phyloP scores from a whole-genome alignment of 1,140 invertebrate genomes.

The Calosoma granatense region DNA sequence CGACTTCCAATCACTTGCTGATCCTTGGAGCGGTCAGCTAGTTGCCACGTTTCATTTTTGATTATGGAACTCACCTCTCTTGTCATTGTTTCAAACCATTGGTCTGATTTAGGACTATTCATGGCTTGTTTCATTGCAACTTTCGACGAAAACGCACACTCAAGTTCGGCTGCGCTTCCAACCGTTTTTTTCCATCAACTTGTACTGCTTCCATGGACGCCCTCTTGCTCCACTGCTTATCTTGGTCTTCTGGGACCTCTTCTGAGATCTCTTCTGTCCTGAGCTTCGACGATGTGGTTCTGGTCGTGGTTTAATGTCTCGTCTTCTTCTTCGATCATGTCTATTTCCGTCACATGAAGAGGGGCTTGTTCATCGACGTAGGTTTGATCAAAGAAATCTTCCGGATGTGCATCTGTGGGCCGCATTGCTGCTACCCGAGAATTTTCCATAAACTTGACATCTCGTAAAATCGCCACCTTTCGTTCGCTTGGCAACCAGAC shows the following conservation, averaged over 20 bases:
- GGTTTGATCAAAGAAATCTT: not conserved
- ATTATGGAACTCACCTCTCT: slow-evolving; percentile 16
- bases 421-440: slow-evolving; percentile 12
- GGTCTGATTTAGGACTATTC: slow-evolving; percentile 10
- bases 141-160: slow-evolving; percentile 8
- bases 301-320: not conserved
- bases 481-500: slow-evolving; percentile 22
- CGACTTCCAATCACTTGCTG: slow-evolving; percentile 18
- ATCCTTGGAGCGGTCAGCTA: slow-evolving; percentile 11
- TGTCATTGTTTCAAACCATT: slow-evolving; percentile 16
- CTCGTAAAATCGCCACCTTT: slow-evolving; percentile 19
- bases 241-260: not conserved
- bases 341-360: not conserved
- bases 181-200: not conserved
- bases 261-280: not conserved
- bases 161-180: slow-evolving; percentile 17
- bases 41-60: slow-evolving; percentile 17
- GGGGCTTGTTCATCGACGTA: not conserved
- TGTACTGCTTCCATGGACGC: not conserved
- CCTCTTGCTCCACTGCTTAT: not conserved
- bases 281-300: not conserved
- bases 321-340: not conserved
- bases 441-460: slow-evolving; percentile 13
- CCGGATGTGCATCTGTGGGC: not conserved
- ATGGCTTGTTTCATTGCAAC: slow-evolving; percentile 16